These are phyloP conservation scores for Dipodomys spectabilis DNA, from an alignment of 2,113 vertebrate species.

Conservation along the genomic window DNA sequence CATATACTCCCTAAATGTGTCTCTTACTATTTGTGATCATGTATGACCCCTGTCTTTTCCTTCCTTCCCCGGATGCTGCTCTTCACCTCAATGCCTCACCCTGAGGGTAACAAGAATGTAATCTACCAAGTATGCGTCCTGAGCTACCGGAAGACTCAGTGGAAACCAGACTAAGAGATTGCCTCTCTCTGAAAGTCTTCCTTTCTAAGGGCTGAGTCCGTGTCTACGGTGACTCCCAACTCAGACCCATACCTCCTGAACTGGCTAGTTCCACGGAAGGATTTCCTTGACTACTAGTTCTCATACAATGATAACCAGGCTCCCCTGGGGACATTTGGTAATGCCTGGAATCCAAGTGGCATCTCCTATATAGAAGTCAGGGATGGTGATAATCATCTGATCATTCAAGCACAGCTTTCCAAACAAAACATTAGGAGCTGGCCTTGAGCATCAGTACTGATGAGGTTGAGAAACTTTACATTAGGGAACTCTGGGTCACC, in stretches of 20 bases:
- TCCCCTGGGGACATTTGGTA: not conserved
- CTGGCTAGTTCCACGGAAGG: not conserved
- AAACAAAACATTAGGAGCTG: not conserved
- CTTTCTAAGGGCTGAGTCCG: not conserved
- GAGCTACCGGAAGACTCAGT: not conserved
- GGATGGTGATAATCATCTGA: not conserved
- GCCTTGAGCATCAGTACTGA: not conserved
- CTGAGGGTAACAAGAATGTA: not conserved
- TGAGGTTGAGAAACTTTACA: not conserved
- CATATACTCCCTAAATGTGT: not conserved
- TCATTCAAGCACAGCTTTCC: not conserved
- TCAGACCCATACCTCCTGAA: not conserved
- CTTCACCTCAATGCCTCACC: not conserved
- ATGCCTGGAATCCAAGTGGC: not conserved
- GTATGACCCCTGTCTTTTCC: not conserved
- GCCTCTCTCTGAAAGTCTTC: not conserved
- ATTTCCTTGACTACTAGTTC: not conserved
- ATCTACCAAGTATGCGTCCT: not conserved
- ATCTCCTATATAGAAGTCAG: not conserved
- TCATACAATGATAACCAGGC: too few relatives aligned
- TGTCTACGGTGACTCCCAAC: not conserved
- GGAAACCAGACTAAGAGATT: not conserved
- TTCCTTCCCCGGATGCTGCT: not conserved
- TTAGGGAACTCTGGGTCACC: not conserved
- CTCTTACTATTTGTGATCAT: not conserved